Base-by-base conservation (phyloP, 2,113 vertebrate species). In the Myrmophylax atrothorax region DNA sequence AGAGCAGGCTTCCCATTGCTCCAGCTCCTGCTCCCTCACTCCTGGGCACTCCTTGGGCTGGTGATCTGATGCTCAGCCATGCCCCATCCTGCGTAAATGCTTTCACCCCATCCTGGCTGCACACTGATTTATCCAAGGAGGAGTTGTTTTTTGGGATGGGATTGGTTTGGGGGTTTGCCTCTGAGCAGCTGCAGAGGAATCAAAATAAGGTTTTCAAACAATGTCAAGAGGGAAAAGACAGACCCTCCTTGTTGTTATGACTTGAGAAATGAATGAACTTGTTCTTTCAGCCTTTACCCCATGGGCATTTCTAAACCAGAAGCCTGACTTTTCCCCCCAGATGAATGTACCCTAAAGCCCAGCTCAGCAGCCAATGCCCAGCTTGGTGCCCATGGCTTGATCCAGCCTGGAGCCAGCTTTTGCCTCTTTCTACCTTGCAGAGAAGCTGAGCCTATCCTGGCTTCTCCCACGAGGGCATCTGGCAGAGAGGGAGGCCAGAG, bases 141-240 rank as follows among this genome's bases (percentile, higher is more conserved):
- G 35, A 40, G 20, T 31, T 62, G 31, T 77, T 95, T 70, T 14
- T 50, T 0, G 0, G 33, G 38, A 16, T 69, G 78, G 53, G 59
- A 33, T 83, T 68, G 33, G 26, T 79, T 66, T 86, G 55, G 28
- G 12, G 7, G 1, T 82, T 91, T 78, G 50, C 26, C 47, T 81
- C 62, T 0, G 9, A 87, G 62, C 35, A 47, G 66, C 74, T 42
- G 37, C 15, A 3, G 3, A 22, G 33, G 15, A 84, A 44, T 77
- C 49, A 59, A 84, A 87, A 60, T n/a, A 47, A 70, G 18, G 14
- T 77, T 92, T 95, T 90, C 69, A 95, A 77, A 62, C 24, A 33
- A 67, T 24, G 66, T 68, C 66, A 52, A 52, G 77, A 18, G 63
- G 16, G 11, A 56, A 83, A 87, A 74, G 14, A 66, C 77, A 64